Evolutionary conservation across 2,797 vertebrate genomes (phyloP), one percentile per base, ranked within the genome.

Genomic region (Simalia tracyae): DNA sequence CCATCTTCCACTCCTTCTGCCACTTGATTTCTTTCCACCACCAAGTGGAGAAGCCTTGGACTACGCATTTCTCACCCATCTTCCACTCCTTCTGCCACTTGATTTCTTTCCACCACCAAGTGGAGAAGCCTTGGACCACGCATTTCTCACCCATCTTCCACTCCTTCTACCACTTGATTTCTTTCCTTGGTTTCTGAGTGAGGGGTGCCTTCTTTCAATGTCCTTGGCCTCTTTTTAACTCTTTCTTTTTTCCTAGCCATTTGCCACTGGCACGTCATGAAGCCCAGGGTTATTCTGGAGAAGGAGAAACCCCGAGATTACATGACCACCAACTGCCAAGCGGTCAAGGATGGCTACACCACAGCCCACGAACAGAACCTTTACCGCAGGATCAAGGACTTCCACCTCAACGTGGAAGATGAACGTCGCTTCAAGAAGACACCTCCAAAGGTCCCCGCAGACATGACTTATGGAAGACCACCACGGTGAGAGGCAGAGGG

Each of bases 331-430:
- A 98, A 98, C 94, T 87, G 96, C 0, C 95, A 96, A 11, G 98
- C 98, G 0, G 94, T 98, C 72, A 97, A 96, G 28, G 98, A 97
- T 0, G 98, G 98, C 31, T 97, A 97, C 87, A 97, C 97, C 89
- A 98, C 97, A 0, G 97, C 98, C 60, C 95, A 57, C 0, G 98
- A 98, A 86, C 97, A 97, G 19, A 90, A 97, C 59, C 96, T 97
- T 1, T 98, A 97, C 96, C 97, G 97, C 7, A 96, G 96, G 88
- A 95, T 95, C 54, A 98, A 96, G 0, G 97, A 98, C 92, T 68
- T 96, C 24, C 97, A 96, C 26, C 5, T 94, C 88, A 95, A 88
- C 0, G 72, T 95, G 0, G 50, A 95, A 3, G 94, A 96, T 0
- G 56, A 76, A 1, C 59, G 86, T 2, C 63, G 0, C 2, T 66